phyloP scores from a whole-genome alignment of 2,888 invertebrate species.

The Epistrophella euchroma region DNA sequence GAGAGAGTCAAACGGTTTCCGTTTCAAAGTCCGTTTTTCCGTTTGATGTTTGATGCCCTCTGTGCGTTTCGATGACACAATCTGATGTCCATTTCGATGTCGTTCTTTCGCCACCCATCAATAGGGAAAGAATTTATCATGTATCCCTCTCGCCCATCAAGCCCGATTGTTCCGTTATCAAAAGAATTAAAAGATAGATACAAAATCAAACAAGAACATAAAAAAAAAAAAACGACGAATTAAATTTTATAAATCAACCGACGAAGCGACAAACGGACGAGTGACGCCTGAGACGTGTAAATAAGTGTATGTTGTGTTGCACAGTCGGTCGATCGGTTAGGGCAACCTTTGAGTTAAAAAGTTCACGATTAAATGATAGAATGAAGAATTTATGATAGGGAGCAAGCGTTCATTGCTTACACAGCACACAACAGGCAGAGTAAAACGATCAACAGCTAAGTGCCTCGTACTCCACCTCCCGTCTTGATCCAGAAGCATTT shows the following conservation, averaged over 20 bases:
- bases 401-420: slow-evolving; percentile 51
- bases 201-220: slow-evolving; percentile 23
- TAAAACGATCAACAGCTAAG: slow-evolving; percentile 30
- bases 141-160: slow-evolving; percentile 5
- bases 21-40: slow-evolving; percentile 54
- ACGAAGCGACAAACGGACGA: slow-evolving; percentile 4
- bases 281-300: slow-evolving; percentile 15
- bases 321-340: slow-evolving; percentile 40
- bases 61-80: slow-evolving; percentile 19
- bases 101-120: slow-evolving; percentile 5
- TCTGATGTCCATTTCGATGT: slow-evolving; percentile 28
- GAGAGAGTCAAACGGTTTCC: slow-evolving; percentile 53
- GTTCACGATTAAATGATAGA: slow-evolving; percentile 75
- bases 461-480: slow-evolving; percentile 44
- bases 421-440: slow-evolving; percentile 45
- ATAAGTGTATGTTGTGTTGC: slow-evolving; percentile 10
- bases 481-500: slow-evolving; percentile 48
- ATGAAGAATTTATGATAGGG: slow-evolving; percentile 74
- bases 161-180: slow-evolving; percentile 53
- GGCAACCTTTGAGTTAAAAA: slow-evolving; percentile 74
- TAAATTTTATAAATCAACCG: slow-evolving; percentile 36
- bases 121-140: slow-evolving; percentile 29
- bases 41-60: slow-evolving; percentile 17
- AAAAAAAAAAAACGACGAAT: slow-evolving; percentile 44
- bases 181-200: slow-evolving; percentile 34